Conservation (phyloP, 2,113 vertebrate genomes). For the Tylochromis polylepis region DNA sequence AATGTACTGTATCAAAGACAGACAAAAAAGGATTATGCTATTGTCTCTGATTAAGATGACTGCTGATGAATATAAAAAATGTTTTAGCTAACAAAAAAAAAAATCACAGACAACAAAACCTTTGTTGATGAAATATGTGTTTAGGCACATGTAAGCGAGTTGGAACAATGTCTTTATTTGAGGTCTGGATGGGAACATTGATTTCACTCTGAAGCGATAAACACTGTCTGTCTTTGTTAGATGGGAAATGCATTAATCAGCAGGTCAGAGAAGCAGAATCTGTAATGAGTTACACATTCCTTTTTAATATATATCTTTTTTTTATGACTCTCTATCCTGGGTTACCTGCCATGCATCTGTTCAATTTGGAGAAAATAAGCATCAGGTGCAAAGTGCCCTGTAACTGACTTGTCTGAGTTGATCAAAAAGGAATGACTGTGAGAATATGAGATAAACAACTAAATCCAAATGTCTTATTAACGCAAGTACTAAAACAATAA, state of each 20-base stretch:
- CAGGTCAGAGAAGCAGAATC: neutral
- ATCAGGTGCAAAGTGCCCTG: slow-evolving; percentile 49
- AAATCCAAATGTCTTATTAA: neutral
- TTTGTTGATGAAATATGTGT: slow-evolving; percentile 4
- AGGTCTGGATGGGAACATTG: slow-evolving; percentile 21
- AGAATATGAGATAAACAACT: slow-evolving; percentile 43
- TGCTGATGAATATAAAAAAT: fast-evolving
- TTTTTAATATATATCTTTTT: neutral
- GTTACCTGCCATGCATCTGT: slow-evolving; percentile 29
- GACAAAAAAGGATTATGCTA: neutral
- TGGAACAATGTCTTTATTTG: slow-evolving; percentile 13
- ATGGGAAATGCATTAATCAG: slow-evolving; percentile 17
- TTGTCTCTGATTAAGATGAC: neutral
- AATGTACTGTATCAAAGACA: neutral
- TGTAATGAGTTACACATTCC: slow-evolving; percentile 43
- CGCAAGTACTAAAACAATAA: neutral
- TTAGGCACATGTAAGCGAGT: neutral
- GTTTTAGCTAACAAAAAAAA: neutral
- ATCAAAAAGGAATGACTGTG: slow-evolving; percentile 25
- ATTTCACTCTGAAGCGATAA: slow-evolving; percentile 11
- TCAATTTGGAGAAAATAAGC: slow-evolving; percentile 35
- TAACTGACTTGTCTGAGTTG: slow-evolving; percentile 38
- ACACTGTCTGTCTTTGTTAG: slow-evolving; percentile 24
- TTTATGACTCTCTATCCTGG: neutral
- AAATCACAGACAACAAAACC: neutral